Conservation (phyloP, 2,797 vertebrate genomes). For the Diplodus sargus region DNA sequence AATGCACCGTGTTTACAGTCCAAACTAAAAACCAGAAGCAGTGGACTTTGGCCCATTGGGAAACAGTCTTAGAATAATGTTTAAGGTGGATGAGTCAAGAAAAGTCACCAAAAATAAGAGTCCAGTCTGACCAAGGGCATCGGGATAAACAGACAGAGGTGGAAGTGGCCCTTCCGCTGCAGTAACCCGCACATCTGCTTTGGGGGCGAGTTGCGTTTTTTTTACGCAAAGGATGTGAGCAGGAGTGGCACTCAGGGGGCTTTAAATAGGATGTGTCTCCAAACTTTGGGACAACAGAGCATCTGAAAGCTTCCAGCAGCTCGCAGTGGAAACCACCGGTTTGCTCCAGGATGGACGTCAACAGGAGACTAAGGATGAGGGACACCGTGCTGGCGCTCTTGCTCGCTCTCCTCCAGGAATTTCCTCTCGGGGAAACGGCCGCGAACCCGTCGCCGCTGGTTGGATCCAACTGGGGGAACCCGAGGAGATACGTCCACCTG, state of each 20-base stretch:
- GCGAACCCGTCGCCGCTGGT: slow-evolving; percentile 91
- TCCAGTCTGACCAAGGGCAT: slow-evolving; percentile 67
- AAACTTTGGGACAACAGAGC: slow-evolving; percentile 77
- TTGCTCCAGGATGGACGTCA: slow-evolving; percentile 67
- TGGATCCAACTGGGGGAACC: slow-evolving; percentile 89
- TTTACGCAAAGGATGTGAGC: slow-evolving; percentile 79
- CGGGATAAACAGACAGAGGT: slow-evolving; percentile 79
- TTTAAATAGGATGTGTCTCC: slow-evolving; percentile 85
- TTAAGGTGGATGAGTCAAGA: slow-evolving; percentile 64
- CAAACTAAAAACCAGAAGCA: slow-evolving; percentile 17
- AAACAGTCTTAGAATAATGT: slow-evolving; percentile 33
- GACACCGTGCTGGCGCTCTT: slow-evolving; percentile 78
- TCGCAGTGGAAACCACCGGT: slow-evolving; percentile 49
- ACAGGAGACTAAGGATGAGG: slow-evolving; percentile 60
- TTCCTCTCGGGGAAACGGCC: slow-evolving; percentile 73
- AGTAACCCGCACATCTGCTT: slow-evolving; percentile 81
- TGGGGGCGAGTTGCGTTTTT: slow-evolving; percentile 83
- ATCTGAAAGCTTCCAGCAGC: slow-evolving; percentile 60
- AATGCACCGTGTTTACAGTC: neutral
- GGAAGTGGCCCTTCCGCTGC: slow-evolving; percentile 83
- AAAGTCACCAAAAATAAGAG: slow-evolving; percentile 73
- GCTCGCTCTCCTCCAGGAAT: slow-evolving; percentile 78
- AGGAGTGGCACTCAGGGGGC: slow-evolving; percentile 83
- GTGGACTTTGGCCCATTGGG: slow-evolving; percentile 19
- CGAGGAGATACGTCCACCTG: slow-evolving; percentile 90